Conservation (phyloP, 2,113 vertebrate species). For the Dryoscopus gambensis region DNA sequence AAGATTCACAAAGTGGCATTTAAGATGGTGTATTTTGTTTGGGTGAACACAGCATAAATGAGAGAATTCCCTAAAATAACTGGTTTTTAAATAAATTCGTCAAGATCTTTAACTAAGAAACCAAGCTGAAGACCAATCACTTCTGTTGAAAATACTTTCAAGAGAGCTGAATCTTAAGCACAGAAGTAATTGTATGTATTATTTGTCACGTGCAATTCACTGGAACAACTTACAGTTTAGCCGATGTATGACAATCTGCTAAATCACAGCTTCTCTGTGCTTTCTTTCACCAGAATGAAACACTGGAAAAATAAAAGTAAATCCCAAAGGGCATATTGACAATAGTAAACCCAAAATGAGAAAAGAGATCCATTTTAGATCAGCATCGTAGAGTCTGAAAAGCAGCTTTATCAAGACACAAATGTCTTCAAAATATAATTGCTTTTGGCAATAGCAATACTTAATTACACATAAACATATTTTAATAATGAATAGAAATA, state of each 20-base stretch:
- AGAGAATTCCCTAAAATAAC: neutral
- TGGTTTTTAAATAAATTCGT: neutral
- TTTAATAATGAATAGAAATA: neutral
- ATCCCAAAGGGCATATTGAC: neutral
- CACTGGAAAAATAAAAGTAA: neutral
- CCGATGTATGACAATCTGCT: neutral
- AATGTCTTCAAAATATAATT: neutral
- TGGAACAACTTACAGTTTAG: neutral
- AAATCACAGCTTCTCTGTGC: neutral
- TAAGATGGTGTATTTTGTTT: neutral
- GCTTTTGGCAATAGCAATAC: neutral
- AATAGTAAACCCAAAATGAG: neutral
- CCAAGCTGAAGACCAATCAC: neutral
- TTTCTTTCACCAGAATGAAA: neutral
- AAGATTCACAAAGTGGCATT: neutral
- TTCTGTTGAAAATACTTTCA: neutral
- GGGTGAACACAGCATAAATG: neutral
- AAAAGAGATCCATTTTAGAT: neutral
- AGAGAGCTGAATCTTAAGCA: neutral
- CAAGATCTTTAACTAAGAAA: neutral
- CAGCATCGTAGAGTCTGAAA: neutral
- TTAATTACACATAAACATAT: neutral
- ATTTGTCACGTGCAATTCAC: neutral
- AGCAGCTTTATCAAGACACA: neutral
- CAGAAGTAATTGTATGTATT: neutral